Conservation (phyloP, 2,113 vertebrate genomes). For the Pantherophis guttatus region DNA sequence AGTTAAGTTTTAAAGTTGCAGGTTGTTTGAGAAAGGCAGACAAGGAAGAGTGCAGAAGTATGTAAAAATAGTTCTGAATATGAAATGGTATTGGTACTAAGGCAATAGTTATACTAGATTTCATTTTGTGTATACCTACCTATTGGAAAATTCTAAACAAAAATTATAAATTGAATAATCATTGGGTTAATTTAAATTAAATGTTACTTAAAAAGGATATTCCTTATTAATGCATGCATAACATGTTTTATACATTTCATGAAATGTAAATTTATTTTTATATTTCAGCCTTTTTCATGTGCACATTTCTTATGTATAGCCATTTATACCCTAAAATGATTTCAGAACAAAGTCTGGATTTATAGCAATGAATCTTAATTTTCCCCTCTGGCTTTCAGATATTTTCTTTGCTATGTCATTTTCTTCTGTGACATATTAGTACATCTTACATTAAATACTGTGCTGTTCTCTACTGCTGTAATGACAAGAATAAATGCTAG, state of each 20-base stretch:
- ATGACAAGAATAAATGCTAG: background rate
- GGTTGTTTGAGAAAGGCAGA: too few relatives aligned
- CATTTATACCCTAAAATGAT: background rate
- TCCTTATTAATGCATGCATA: too few relatives aligned
- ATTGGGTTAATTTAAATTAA: background rate
- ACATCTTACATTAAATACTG: background rate
- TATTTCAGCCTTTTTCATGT: background rate
- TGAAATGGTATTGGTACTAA: constrained; percentile 27
- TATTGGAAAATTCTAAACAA: constrained; percentile 1
- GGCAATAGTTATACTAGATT: constrained; percentile 24
- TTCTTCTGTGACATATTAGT: background rate
- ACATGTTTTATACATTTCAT: too few relatives aligned
- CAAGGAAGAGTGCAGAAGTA: background rate
- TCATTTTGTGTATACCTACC: background rate
- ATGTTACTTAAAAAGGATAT: background rate
- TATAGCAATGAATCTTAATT: background rate
- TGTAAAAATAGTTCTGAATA: constrained; percentile 7
- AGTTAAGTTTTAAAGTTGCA: background rate
- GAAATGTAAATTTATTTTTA: background rate
- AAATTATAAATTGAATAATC: background rate
- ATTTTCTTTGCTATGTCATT: background rate
- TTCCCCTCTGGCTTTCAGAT: background rate
- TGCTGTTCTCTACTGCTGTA: constrained; percentile 8
- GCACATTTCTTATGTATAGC: background rate
- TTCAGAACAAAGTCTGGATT: background rate